A percentile compares a stretch with the other conserved stretches of the same genome.
These are phyloP conservation scores for Sinocyclocheilus anophthalmus DNA, from an alignment of 2,113 vertebrate species.

Conservation along the genomic window DNA sequence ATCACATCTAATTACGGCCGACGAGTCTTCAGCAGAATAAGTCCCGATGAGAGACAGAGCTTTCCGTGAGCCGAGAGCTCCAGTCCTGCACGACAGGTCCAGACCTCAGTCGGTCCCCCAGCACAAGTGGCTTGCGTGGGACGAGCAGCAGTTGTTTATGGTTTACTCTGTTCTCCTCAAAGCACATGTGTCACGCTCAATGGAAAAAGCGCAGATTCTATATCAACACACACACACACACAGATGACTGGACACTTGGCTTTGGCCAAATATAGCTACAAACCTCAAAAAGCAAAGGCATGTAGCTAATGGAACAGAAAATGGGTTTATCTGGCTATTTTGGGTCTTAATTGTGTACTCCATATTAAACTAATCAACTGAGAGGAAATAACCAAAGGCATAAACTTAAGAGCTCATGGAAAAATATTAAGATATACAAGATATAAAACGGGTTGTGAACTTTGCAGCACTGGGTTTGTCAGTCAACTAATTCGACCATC, in stretches of 20 bases:
- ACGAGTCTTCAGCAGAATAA: slow-evolving; percentile 66
- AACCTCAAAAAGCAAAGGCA: slow-evolving; percentile 27
- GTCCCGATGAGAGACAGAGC: slow-evolving; percentile 68
- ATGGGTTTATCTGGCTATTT: slow-evolving; percentile 14
- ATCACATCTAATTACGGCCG: slow-evolving; percentile 74
- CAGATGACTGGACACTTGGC: slow-evolving; percentile 46
- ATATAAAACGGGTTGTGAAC: not conserved
- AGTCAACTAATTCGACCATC: not conserved
- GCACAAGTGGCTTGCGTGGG: slow-evolving; percentile 66
- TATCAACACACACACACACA: slow-evolving; percentile 29
- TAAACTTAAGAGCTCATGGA: slow-evolving; percentile 3
- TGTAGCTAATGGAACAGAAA: slow-evolving; percentile 28
- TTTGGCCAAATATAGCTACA: slow-evolving; percentile 45
- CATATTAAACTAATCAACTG: slow-evolving; percentile 29
- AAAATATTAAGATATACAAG: slow-evolving; percentile 1
- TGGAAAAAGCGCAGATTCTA: slow-evolving; percentile 50
- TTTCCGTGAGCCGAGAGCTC: slow-evolving; percentile 69
- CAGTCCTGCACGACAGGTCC: slow-evolving; percentile 68
- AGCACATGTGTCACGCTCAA: slow-evolving; percentile 57
- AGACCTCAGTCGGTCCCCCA: slow-evolving; percentile 66
- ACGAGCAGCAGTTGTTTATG: slow-evolving; percentile 64
- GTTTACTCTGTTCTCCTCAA: slow-evolving; percentile 45
- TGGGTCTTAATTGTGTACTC: not conserved
- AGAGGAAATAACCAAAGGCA: not conserved
- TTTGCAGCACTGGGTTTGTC: not conserved